These are phyloP conservation scores for Schizopygopsis malacanthus DNA, from an alignment of 2,797 vertebrate genomes.

Conservation along the genomic window DNA sequence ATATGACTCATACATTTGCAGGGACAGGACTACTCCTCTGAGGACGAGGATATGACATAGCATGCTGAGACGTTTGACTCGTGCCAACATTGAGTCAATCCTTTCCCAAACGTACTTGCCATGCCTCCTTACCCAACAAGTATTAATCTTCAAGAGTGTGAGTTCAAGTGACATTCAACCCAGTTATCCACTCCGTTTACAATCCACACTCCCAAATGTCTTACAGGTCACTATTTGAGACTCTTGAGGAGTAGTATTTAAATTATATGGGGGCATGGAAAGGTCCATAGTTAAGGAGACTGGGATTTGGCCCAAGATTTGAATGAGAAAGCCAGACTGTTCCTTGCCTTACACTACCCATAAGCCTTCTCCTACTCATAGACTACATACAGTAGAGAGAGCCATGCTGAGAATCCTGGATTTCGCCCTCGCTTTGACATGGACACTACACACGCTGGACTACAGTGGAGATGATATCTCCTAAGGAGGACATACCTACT, in stretches of 20 bases:
- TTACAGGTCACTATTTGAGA: constrained; percentile 32
- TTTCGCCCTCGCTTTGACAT: constrained; percentile 19
- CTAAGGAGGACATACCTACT: background rate
- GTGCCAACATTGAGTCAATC: constrained; percentile 39
- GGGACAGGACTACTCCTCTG: constrained; percentile 97
- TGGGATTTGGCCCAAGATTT: constrained; percentile 25
- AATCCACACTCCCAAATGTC: constrained; percentile 21
- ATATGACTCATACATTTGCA: constrained; percentile 63
- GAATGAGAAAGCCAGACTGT: constrained; percentile 38
- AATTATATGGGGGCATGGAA: constrained; percentile 1
- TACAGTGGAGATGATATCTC: background rate
- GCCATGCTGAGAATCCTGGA: constrained; percentile 33
- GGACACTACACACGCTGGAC: constrained; percentile 13
- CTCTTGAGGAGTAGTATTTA: constrained; percentile 29
- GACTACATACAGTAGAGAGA: constrained; percentile 42
- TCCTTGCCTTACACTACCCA: constrained; percentile 61
- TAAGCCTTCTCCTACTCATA: constrained; percentile 48
- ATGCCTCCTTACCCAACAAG: constrained; percentile 35
- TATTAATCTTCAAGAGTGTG: constrained; percentile 5
- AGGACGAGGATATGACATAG: constrained; percentile 87
- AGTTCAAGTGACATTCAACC: background rate
- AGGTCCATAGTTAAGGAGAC: constrained; percentile 7
- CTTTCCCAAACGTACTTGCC: constrained; percentile 20
- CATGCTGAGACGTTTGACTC: constrained; percentile 52
- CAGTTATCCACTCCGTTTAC: constrained; percentile 47